Evolutionary conservation across 2,888 invertebrate species (phyloP), one percentile per base, ranked within the genome.

Genomic region (Hedychridium roseum): DNA sequence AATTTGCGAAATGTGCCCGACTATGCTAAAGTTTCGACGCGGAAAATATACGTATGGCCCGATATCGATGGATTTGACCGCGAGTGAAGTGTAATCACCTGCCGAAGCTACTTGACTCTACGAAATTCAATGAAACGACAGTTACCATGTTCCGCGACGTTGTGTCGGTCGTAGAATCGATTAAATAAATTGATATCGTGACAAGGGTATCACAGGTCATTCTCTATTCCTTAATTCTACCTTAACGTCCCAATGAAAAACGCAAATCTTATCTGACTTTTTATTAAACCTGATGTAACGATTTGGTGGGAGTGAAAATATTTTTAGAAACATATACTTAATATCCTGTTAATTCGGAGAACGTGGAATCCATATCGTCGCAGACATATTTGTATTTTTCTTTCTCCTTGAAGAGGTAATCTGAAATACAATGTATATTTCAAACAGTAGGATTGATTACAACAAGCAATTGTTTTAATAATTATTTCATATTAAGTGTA

Each of bases 401-500:
- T 83, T 91, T 92, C 83, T 84, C 84, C 66, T 85, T 86, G 85
- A 89, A 89, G 82, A 92, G 86, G 79, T 87, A 84, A 86, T 92
- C 92, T 92, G 88, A 68, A 89, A 88, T 51, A 46, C 53, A 12
- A 17, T 9, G 21, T 40, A n/a, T 26, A 14, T n/a, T n/a, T n/a
- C n/a, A n/a, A n/a, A n/a, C n/a, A n/a, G 14, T 12, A 2, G 23
- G 17, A 42, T 38, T n/a, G 5, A 17, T 32, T n/a, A n/a, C n/a
- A 27, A 43, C 26, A 32, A 32, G 36, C 9, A n/a, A n/a, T n/a
- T n/a, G n/a, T n/a, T n/a, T n/a, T n/a, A n/a, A n/a, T n/a, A n/a
- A n/a, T n/a, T n/a, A n/a, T n/a, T n/a, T n/a, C n/a, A n/a, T n/a
- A n/a, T n/a, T n/a, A 20, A 23, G 20, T 23, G 26, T 26, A 64